These are phyloP conservation scores for Tribolium madens DNA, from an alignment of 1,140 invertebrate genomes.

Conservation along the genomic window DNA sequence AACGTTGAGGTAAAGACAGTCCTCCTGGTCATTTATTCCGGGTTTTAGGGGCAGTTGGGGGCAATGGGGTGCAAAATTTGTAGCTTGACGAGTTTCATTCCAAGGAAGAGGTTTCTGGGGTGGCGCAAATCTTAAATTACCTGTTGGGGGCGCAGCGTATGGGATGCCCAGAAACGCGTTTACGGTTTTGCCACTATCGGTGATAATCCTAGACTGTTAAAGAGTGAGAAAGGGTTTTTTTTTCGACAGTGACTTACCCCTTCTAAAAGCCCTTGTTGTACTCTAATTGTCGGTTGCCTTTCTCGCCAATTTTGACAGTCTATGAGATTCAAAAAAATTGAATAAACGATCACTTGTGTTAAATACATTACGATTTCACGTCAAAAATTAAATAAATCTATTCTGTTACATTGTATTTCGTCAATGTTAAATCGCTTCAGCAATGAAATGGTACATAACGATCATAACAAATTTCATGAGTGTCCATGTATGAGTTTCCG, in stretches of 20 bases:
- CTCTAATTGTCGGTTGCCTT: background rate
- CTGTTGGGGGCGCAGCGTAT: conserved; percentile 56
- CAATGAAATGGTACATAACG: conserved; percentile 36
- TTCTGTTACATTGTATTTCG: conserved; percentile 39
- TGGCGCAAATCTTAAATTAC: conserved; percentile 55
- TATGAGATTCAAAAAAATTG: conserved; percentile 18
- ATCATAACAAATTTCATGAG: conserved; percentile 43
- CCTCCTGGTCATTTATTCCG: conserved; percentile 51
- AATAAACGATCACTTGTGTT: conserved; percentile 4
- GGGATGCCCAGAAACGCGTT: conserved; percentile 57
- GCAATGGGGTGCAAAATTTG: conserved; percentile 49
- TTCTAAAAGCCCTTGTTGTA: conserved; percentile 44
- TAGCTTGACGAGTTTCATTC: conserved; percentile 56
- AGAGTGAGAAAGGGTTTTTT: background rate
- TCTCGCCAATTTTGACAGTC: conserved; percentile 42
- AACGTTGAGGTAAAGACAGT: conserved; percentile 59
- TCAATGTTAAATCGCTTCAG: conserved; percentile 38
- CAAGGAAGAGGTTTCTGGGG: conserved; percentile 55
- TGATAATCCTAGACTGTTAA: conserved; percentile 15
- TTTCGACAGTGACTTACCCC: conserved; percentile 30
- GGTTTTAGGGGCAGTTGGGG: conserved; percentile 53
- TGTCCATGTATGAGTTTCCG: conserved; percentile 41
- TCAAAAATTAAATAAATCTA: conserved; percentile 40
- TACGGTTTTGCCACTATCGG: conserved; percentile 39
- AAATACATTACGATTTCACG: conserved; percentile 12